Conservation (phyloP, 2,888 invertebrate genomes). For the Thecocarcelia acutangulata region DNA sequence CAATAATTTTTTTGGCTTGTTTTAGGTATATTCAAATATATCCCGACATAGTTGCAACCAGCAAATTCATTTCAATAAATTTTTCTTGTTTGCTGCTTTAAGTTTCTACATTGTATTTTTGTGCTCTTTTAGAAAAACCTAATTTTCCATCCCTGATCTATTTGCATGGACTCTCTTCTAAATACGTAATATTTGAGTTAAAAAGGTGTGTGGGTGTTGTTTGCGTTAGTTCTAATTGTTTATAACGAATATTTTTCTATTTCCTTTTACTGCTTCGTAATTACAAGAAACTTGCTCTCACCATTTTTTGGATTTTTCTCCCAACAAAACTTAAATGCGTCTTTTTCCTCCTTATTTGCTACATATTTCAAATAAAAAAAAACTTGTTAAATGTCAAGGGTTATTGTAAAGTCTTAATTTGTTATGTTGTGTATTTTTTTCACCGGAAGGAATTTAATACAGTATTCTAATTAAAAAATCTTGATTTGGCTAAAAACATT, state of each 20-base stretch:
- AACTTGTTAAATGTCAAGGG: slow-evolving; percentile 54
- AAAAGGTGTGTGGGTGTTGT: neutral
- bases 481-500: neutral
- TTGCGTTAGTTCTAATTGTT: neutral
- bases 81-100: no score
- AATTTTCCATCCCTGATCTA: slow-evolving; percentile 14
- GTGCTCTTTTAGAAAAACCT: neutral
- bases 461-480: slow-evolving; percentile 6
- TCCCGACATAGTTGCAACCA: no score
- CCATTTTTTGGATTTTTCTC: neutral
- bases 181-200: neutral
- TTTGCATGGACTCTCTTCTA: neutral
- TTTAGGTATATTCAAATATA: no score
- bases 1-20: no score
- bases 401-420: slow-evolving; percentile 19
- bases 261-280: neutral
- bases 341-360: neutral
- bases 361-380: no score
- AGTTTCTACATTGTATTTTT: no score
- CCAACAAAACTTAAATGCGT: neutral
- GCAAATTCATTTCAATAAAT: no score
- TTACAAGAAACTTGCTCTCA: neutral
- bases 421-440: neutral
- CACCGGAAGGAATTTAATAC: slow-evolving; percentile 13
- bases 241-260: slow-evolving; percentile 2